Conservation (phyloP, 2,888 invertebrate genomes). For the Drosophila monieri region DNA sequence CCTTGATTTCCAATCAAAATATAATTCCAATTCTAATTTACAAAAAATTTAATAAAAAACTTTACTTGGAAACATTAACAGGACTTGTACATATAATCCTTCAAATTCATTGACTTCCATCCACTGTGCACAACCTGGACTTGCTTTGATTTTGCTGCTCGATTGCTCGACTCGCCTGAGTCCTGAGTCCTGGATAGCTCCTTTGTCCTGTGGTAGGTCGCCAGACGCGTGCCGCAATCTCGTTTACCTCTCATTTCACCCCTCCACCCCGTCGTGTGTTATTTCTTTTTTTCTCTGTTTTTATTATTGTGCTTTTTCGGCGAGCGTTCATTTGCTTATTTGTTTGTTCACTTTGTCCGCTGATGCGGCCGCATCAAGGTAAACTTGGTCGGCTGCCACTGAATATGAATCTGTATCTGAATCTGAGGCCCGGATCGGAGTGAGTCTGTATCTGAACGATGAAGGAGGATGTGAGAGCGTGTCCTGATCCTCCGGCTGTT, state of each 20-base stretch:
- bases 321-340: slow-evolving; percentile 77
- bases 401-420: slow-evolving; percentile 4
- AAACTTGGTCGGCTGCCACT: slow-evolving; percentile 58
- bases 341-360: slow-evolving; percentile 72
- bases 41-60: too few species aligned
- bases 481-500: slow-evolving; percentile 41
- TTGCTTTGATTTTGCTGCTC: slow-evolving; percentile 74
- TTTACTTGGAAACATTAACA: too few species aligned
- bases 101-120: background rate
- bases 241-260: slow-evolving; percentile 35
- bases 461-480: slow-evolving; percentile 8
- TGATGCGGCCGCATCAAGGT: slow-evolving; percentile 75
- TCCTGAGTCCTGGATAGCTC: slow-evolving; percentile 18
- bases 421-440: background rate
- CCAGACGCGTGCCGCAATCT: slow-evolving; percentile 73
- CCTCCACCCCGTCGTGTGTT: background rate
- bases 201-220: slow-evolving; percentile 75
- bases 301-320: slow-evolving; percentile 73
- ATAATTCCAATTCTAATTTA: too few species aligned
- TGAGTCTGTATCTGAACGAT: background rate
- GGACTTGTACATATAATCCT: too few species aligned
- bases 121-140: slow-evolving; percentile 27
- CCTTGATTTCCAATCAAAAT: too few species aligned
- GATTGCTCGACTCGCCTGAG: slow-evolving; percentile 57
- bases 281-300: slow-evolving; percentile 6